Evolutionary conservation across 92 coral and sea anemone genomes (phyloP).

Genomic region (Phenganax subtilis): DNA sequence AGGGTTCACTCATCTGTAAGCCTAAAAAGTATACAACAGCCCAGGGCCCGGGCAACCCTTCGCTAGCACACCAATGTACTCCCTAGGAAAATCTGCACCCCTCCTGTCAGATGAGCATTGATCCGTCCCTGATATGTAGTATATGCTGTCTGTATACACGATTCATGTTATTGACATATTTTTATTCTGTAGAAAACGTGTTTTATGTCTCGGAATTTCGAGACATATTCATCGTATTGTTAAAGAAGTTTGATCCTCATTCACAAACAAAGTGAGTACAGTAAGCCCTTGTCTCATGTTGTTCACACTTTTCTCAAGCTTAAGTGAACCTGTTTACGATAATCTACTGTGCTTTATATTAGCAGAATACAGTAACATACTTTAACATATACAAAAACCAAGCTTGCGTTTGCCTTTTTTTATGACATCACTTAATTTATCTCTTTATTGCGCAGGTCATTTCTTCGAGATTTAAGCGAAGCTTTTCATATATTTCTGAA

Average conservation of each 20-base stretch:
- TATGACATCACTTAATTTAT: background rate
- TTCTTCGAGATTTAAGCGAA: constrained; percentile 76
- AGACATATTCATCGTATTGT: constrained; percentile 66
- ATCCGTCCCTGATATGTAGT: too few species aligned
- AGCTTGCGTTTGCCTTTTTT: background rate
- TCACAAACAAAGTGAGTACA: constrained; percentile 80
- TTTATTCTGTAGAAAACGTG: constrained; percentile 60
- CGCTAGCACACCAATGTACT: too few species aligned
- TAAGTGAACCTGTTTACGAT: too few species aligned
- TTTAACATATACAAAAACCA: background rate
- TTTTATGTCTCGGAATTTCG: constrained; percentile 88
- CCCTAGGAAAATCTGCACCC: too few species aligned
- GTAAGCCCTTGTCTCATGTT: background rate
- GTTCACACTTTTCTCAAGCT: background rate
- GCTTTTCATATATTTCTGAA: constrained; percentile 87
- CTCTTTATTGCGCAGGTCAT: constrained; percentile 57
- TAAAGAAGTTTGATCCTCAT: constrained; percentile 75
- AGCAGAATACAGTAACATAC: too few species aligned
- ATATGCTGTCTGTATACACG: too few species aligned
- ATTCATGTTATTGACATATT: background rate
- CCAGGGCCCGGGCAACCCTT: too few species aligned
- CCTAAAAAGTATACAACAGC: too few species aligned
- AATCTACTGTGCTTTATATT: too few species aligned
- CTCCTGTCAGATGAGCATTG: too few species aligned
- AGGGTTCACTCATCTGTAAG: too few species aligned